Conservation (phyloP, 1,140 invertebrate genomes). For the Eumaeus atala region DNA sequence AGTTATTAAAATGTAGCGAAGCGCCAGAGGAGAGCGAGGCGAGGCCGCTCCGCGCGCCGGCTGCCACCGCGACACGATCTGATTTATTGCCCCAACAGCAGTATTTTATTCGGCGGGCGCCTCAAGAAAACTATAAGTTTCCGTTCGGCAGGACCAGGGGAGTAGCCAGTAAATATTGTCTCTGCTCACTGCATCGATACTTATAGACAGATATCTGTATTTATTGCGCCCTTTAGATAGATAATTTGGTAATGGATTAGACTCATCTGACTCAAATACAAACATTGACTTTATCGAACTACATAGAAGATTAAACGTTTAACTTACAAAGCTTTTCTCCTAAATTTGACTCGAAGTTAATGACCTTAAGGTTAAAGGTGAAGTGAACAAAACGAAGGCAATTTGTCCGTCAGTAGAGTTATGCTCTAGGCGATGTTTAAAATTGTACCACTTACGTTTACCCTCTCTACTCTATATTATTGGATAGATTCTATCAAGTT, state of each 20-base stretch:
- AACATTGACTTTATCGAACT: background rate
- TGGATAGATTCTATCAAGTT: too few species aligned
- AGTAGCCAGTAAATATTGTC: conserved; percentile 71
- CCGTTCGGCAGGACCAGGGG: conserved; percentile 67
- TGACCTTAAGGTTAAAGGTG: conserved; percentile 7
- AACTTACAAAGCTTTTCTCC: conserved; percentile 11
- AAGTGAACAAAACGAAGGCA: conserved; percentile 40
- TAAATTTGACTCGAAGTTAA: conserved; percentile 13
- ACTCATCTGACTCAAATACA: conserved; percentile 34
- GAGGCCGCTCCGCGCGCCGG: conserved; percentile 47
- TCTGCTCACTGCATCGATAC: conserved; percentile 56
- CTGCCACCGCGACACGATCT: conserved; percentile 58
- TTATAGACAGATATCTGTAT: conserved; percentile 63
- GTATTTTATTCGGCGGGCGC: conserved; percentile 72
- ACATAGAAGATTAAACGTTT: too few species aligned
- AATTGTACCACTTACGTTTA: conserved; percentile 7
- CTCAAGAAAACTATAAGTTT: conserved; percentile 73
- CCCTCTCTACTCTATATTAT: background rate
- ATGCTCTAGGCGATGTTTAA: conserved; percentile 21
- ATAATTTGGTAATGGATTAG: conserved; percentile 70
- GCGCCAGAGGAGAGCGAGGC: conserved; percentile 34
- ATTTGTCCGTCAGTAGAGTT: conserved; percentile 38
- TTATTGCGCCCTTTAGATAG: conserved; percentile 60
- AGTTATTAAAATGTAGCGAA: conserved; percentile 71
- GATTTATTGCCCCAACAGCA: conserved; percentile 65